phyloP scores from a whole-genome alignment of 2,888 invertebrate species.

The Idaea dimidiata region DNA sequence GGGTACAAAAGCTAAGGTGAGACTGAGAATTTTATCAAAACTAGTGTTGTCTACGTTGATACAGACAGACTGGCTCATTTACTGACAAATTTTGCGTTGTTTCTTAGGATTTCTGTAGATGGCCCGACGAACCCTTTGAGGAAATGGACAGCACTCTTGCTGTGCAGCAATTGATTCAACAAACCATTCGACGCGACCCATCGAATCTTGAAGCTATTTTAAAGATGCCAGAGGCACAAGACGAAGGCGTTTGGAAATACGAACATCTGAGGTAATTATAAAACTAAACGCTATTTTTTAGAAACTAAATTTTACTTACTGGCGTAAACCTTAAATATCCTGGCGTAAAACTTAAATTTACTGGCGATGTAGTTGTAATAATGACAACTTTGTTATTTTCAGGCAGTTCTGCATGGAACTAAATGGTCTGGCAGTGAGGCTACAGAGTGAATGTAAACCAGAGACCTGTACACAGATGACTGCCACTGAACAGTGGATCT shows the following conservation, averaged over 20 bases:
- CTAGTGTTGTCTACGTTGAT: not conserved
- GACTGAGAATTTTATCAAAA: conserved; percentile 16
- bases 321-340: no score
- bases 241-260: conserved; percentile 99
- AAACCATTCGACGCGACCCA: conserved; percentile 95
- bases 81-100: not conserved
- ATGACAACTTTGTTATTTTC: conserved; percentile 34
- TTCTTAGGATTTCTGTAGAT: conserved; percentile 94
- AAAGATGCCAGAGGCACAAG: conserved; percentile 97
- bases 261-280: conserved; percentile 93
- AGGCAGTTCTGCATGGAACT: conserved; percentile 99
- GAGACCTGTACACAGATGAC: conserved; percentile 99
- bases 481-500: conserved; percentile 99
- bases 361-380: no score
- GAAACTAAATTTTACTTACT: no score
- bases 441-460: conserved; percentile 98
- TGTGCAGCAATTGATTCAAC: conserved; percentile 99
- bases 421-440: conserved; percentile 97
- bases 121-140: conserved; percentile 99
- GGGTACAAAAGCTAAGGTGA: conserved; percentile 93
- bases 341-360: no score
- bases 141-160: conserved; percentile 99
- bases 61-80: no score
- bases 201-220: conserved; percentile 96
- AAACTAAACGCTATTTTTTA: not conserved